Evolutionary conservation across 1,140 invertebrate genomes (phyloP).

Genomic region (Drosophila nigromelanica): DNA sequence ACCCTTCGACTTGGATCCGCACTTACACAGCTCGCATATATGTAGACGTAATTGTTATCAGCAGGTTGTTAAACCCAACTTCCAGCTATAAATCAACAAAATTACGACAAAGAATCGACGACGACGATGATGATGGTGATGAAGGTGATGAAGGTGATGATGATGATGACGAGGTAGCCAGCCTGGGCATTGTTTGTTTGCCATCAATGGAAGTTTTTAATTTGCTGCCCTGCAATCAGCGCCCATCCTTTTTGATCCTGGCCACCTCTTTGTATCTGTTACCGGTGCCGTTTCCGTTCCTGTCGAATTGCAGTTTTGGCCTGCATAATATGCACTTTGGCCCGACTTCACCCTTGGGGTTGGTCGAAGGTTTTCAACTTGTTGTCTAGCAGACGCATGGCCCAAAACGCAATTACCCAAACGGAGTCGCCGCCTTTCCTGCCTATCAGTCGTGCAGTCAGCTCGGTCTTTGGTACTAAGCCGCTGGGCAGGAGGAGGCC

Average conservation of each 20-base stretch:
- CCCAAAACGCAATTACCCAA: slow-evolving; percentile 69
- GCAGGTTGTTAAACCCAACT: slow-evolving; percentile 42
- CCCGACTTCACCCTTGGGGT: slow-evolving; percentile 30
- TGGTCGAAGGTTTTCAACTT: slow-evolving; percentile 44
- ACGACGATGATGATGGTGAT: slow-evolving; percentile 11
- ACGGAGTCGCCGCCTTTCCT: slow-evolving; percentile 46
- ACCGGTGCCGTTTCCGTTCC: slow-evolving; percentile 8
- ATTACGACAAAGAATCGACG: slow-evolving; percentile 69
- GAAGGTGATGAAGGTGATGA: too few species aligned
- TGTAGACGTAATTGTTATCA: slow-evolving; percentile 53
- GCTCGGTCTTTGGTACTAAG: slow-evolving; percentile 7
- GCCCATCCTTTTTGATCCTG: slow-evolving; percentile 1
- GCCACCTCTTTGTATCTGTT: too few species aligned
- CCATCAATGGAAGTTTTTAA: slow-evolving; percentile 78
- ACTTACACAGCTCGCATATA: neutral
- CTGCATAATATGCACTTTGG: slow-evolving; percentile 77
- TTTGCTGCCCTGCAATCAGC: slow-evolving; percentile 52
- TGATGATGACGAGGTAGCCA: slow-evolving; percentile 8
- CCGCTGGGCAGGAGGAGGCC: slow-evolving; percentile 12
- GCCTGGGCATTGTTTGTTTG: slow-evolving; percentile 64
- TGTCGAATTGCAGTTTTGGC: slow-evolving; percentile 66
- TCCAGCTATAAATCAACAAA: slow-evolving; percentile 41
- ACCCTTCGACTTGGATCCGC: neutral
- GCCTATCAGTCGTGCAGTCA: slow-evolving; percentile 28
- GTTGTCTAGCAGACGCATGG: slow-evolving; percentile 34